Evolutionary conservation across 2,888 invertebrate genomes (phyloP).

Genomic region (Teleiodes luculella): DNA sequence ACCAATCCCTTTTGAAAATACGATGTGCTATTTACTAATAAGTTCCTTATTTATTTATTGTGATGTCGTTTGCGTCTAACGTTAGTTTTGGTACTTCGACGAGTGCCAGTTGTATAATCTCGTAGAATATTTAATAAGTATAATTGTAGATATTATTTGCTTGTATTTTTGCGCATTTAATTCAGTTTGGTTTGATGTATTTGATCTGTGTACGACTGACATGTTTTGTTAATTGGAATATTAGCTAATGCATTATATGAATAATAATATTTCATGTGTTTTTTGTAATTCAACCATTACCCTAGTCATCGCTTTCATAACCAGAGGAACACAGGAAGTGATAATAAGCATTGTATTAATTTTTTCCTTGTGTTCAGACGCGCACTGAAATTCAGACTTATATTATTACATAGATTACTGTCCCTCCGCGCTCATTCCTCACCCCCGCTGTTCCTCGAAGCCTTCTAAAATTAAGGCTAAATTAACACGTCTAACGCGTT

Average conservation of each 20-base stretch:
- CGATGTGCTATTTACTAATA: conserved; percentile 1
- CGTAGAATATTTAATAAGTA: not conserved
- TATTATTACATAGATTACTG: too few relatives aligned
- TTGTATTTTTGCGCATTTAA: conserved; percentile 43
- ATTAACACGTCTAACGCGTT: too few relatives aligned
- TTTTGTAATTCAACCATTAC: not conserved
- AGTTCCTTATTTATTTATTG: conserved; percentile 7
- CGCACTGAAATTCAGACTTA: too few relatives aligned
- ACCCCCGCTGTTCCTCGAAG: too few relatives aligned
- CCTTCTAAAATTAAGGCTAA: too few relatives aligned
- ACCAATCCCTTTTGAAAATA: not conserved
- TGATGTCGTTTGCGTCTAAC: not conserved
- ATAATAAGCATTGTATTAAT: too few relatives aligned
- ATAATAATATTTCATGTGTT: conserved; percentile 2
- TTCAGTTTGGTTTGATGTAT: conserved; percentile 32
- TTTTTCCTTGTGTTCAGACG: too few relatives aligned
- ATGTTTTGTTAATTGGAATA: conserved; percentile 38
- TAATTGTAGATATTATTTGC: conserved; percentile 4
- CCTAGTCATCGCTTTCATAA: too few relatives aligned
- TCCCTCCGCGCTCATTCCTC: too few relatives aligned
- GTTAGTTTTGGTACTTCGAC: not conserved
- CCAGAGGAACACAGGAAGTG: too few relatives aligned
- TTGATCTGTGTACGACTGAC: conserved; percentile 43
- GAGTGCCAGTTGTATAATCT: conserved; percentile 5
- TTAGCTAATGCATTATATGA: conserved; percentile 33